phyloP scores from a whole-genome alignment of 2,113 vertebrate species.

The Vulpes lagopus region DNA sequence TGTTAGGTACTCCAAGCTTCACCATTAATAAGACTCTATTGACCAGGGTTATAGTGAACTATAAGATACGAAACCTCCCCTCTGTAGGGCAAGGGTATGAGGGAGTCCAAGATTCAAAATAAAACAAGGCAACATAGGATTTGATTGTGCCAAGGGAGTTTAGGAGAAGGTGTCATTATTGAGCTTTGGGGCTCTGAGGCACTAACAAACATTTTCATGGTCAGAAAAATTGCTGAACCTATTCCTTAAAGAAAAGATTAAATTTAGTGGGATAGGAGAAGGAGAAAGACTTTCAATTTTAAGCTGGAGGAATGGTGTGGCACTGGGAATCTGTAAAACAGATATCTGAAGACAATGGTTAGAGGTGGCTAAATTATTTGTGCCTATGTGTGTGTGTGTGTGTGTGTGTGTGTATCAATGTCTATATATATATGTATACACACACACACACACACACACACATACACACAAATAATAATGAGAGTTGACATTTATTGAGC shows the following conservation, averaged over 20 bases:
- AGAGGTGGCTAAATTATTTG: neutral
- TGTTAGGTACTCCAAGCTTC: neutral
- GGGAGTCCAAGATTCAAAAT: neutral
- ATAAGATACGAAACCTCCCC: neutral
- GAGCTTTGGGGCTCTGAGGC: neutral
- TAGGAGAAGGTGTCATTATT: neutral
- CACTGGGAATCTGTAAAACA: neutral
- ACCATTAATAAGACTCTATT: neutral
- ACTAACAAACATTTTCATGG: neutral
- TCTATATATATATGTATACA: neutral
- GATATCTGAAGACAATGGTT: neutral
- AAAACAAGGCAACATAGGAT: neutral
- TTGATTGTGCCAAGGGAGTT: neutral
- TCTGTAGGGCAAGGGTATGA: neutral
- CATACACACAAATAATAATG: neutral
- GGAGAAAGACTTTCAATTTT: neutral
- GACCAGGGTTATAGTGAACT: neutral
- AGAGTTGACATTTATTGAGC: constrained; percentile 5
- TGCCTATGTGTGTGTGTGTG: neutral
- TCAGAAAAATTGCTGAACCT: neutral
- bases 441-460: too few relatives aligned
- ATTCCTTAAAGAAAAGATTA: neutral
- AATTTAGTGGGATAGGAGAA: neutral
- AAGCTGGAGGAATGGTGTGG: neutral
- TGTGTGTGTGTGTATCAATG: neutral